A percentile compares a stretch with the other conserved stretches of the same genome.
Evolutionary conservation across 2,888 invertebrate genomes (phyloP).

Genomic region (Xestia ashworthii): DNA sequence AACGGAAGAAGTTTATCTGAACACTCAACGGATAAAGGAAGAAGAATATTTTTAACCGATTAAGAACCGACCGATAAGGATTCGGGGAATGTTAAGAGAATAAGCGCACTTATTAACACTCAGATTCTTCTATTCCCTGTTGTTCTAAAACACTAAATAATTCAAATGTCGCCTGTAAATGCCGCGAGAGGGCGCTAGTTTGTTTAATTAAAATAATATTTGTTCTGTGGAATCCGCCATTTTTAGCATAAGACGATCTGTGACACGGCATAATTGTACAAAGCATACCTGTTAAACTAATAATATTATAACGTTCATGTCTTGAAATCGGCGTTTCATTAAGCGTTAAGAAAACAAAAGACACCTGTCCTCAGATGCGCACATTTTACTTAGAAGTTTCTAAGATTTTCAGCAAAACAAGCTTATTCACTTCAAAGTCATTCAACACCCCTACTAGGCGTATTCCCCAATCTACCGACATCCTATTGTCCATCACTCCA

Average conservation of each 20-base stretch:
- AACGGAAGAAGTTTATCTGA: not conserved
- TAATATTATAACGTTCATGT: no score
- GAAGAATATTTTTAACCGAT: not conserved
- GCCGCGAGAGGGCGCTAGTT: no score
- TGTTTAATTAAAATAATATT: no score
- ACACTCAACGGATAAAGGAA: not conserved
- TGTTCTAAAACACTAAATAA: no score
- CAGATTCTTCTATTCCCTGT: not conserved
- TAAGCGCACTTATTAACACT: not conserved
- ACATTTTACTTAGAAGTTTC: not conserved
- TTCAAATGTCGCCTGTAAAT: no score
- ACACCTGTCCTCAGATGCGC: not conserved
- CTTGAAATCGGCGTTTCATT: no score
- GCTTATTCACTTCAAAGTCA: not conserved
- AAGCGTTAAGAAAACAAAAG: no score
- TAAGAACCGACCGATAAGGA: not conserved
- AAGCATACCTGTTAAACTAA: no score
- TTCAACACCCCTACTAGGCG: not conserved
- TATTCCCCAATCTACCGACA: not conserved
- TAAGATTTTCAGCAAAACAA: not conserved
- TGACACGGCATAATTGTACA: no score
- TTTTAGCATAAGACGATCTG: no score
- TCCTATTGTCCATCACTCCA: constrained; percentile 14
- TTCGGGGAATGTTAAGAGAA: not conserved
- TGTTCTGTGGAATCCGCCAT: no score